Conservation (phyloP, 2,888 invertebrate genomes). For the Trachelus stipa region DNA sequence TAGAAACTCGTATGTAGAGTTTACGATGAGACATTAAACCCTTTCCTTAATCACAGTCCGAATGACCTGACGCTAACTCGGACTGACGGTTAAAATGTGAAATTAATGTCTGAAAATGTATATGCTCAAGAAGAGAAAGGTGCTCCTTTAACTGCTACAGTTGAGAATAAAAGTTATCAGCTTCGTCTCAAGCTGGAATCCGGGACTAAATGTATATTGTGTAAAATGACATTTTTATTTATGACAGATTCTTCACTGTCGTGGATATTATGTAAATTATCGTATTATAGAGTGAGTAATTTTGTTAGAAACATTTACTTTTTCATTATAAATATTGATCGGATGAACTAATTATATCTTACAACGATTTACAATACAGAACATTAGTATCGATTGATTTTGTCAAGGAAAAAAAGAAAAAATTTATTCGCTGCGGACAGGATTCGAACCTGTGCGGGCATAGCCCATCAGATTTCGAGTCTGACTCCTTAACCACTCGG, state of each 20-base stretch:
- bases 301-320: background rate
- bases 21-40: background rate
- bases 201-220: background rate
- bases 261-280: background rate
- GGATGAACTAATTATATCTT: background rate
- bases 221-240: background rate
- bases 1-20: background rate
- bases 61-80: background rate
- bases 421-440: constrained; percentile 68
- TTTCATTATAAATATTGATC: background rate
- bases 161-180: background rate
- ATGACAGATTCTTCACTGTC: background rate
- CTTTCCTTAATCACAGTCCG: background rate
- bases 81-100: background rate
- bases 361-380: background rate
- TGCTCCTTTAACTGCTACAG: background rate
- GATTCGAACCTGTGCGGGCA: constrained; percentile 77
- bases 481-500: constrained; percentile 75
- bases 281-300: background rate
- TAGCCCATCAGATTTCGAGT: constrained; percentile 76
- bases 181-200: background rate
- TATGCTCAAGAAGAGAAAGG: background rate
- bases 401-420: constrained; percentile 33
- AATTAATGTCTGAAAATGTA: background rate
- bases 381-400: background rate